Percentiles rank a stretch among this genome's conserved stretches.
These are phyloP conservation scores for Macrophya annulata DNA, from an alignment of 2,888 invertebrate species.

Conservation along the genomic window DNA sequence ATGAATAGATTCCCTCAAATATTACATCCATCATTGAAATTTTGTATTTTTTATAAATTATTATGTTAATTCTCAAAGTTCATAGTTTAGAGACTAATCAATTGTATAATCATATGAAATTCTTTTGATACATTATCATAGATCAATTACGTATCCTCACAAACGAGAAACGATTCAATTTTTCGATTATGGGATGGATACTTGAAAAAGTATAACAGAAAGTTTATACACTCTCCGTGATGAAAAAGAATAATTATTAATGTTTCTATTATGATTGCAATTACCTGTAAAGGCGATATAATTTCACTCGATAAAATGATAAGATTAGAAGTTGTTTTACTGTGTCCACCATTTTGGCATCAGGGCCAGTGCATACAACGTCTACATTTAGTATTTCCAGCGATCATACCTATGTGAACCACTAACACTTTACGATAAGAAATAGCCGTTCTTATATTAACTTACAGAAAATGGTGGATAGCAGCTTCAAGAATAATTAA, in stretches of 20 bases:
- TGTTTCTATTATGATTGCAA: neutral
- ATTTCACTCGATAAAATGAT: neutral
- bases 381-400: neutral
- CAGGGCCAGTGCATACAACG: slow-evolving; percentile 7
- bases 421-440: slow-evolving; percentile 22
- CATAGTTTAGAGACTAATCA: neutral
- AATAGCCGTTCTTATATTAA: slow-evolving; percentile 15
- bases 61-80: neutral
- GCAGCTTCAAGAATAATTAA: slow-evolving; percentile 30
- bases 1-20: neutral
- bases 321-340: neutral
- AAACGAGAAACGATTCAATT: neutral
- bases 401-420: neutral
- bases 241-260: neutral
- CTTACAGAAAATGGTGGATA: slow-evolving; percentile 1
- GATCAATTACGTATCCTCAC: neutral
- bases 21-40: neutral
- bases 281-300: neutral
- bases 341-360: neutral
- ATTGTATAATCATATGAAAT: neutral
- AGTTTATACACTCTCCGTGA: neutral
- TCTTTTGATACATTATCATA: neutral
- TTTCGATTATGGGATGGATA: neutral
- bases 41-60: slow-evolving; percentile 1
- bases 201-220: neutral